Evolutionary conservation across 2,113 vertebrate genomes (phyloP).

Genomic region (Oryzias javanicus): DNA sequence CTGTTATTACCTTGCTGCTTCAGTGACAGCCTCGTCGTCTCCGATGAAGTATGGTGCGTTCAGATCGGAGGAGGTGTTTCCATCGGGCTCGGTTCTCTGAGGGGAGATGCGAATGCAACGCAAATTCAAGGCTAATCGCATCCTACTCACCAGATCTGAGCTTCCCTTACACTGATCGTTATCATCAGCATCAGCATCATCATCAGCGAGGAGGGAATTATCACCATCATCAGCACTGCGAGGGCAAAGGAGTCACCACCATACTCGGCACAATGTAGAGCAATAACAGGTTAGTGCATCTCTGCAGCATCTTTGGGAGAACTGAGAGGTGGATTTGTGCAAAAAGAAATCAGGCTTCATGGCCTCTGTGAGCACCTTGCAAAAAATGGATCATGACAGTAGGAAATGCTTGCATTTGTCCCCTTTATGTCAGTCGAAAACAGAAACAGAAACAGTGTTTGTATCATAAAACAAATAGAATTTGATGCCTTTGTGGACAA

Average conservation of each 20-base stretch:
- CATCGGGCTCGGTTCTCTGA: conserved; percentile 61
- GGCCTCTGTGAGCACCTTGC: conserved; percentile 38
- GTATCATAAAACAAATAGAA: conserved; percentile 14
- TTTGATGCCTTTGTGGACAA: conserved; percentile 20
- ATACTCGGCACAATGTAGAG: conserved; percentile 74
- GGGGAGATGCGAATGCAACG: conserved; percentile 65
- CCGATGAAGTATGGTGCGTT: conserved; percentile 74
- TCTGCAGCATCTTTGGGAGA: conserved; percentile 14
- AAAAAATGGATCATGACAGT: conserved; percentile 26
- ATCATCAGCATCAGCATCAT: conserved; percentile 50
- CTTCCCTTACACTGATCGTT: conserved; percentile 53
- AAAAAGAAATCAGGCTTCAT: conserved; percentile 22
- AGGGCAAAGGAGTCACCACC: conserved; percentile 76
- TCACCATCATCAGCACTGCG: conserved; percentile 63
- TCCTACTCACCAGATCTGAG: conserved; percentile 68
- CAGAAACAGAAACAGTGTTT: conserved; percentile 6
- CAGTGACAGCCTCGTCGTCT: conserved; percentile 52
- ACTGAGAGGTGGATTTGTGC: conserved; percentile 11
- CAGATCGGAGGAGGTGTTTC: conserved; percentile 57
- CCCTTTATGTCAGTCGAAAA: conserved; percentile 17
- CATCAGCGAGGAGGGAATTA: conserved; percentile 65
- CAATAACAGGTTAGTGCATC: conserved; percentile 65
- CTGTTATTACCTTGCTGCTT: conserved; percentile 50
- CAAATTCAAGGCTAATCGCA: conserved; percentile 65
- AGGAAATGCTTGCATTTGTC: conserved; percentile 24